Base-by-base conservation (phyloP, 2,888 invertebrate species). In the Torymus texanus region DNA sequence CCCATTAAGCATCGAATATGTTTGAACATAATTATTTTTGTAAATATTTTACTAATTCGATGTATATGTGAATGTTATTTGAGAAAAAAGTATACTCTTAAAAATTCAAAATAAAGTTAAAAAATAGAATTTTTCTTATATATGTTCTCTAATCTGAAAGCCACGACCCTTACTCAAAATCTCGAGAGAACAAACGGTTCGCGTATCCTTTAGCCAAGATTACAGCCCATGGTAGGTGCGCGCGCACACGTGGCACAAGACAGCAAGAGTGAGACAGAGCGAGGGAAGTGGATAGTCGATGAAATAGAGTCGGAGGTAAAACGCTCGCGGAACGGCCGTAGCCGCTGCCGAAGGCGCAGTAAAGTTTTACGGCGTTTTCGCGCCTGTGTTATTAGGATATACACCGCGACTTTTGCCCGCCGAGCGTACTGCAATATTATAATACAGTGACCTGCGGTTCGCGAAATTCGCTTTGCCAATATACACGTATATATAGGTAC, bases 331-430 rank as follows among this genome's bases (percentile, higher is more conserved):
- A 59, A 41, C 58, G 29, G 16, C 3, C 41, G 41, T 41, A 41
- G 41, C 41, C 41, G 24, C 55, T 5, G 67, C 55, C 53, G 13
- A 18, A 5, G 51, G 10, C 12, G 55, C n/a, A 53, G 24, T 75
- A 75, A 75, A 75, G 18, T 75, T 75, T 75, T 75, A 75, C 75
- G 61, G 68, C 55, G 58, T 66, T 58, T 75, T 75, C 66, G 75
- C 75, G 75, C 75, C 65, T 63, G 10, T 55, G 68, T 55, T 75
- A 75, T 75, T 75, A 75, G 56, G 29, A 41, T 50, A 29, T 29
- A 62, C 21, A 62, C 21, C 10, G 21, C 59, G 2, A 41, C 41
- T 58, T 58, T 68, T 68, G 24, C 53, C 11, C 50, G 14, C 21
- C 41, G 41, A 41, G 41, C 5, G 41, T 8, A 41, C 41, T 41